Base-by-base conservation (phyloP, 2,888 invertebrate genomes). In the Nemoura dubitans region DNA sequence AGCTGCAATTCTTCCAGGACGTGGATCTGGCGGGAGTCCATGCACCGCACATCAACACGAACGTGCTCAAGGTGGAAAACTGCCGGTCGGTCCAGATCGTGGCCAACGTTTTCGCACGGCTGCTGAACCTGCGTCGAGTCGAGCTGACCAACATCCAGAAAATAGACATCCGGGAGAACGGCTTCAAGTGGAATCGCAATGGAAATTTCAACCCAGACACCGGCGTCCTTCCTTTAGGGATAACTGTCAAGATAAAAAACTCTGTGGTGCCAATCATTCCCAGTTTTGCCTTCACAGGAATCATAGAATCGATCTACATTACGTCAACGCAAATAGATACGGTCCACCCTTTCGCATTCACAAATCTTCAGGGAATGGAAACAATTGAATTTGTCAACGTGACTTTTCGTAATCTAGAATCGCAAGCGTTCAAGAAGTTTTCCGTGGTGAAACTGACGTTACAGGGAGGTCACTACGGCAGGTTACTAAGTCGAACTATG, bases 381-480 rank as follows among this genome's bases (percentile, higher is more conserved):
- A 84, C 26, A 5, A n/a, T 85, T 78, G 29, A 85, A 76, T 78
- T 85, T 78, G 78, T 76, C 16, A 36, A 85, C 7, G 29, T 78
- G 30, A 85, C 76, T 76, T 85, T 85, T 78, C 77, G 30, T 10
- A 85, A 85, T 14, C 29, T 96, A 83, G 95, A 95, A 89, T 93
- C 93, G 77, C 94, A 96, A 91, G 94, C 96, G 0, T 96, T 97
- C 90, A 97, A 96, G 90, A 96, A 96, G 91, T 96, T 97, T 90
- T 93, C 94, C 30, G 94, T 95, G 2, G 93, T 94, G 59, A 93
- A 94, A 88, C 93, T 97, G 88, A 92, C 94, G 88, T 91, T 97
- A 85, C 92, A 93, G 78, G 94, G 95, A 2, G 94, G 95, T 28
- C 93, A 96, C 83, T 91, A 92, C 36, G 92, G 92, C 0, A 90